Base-by-base conservation (phyloP, 2,113 vertebrate species). In the Cyprichromis sp. region DNA sequence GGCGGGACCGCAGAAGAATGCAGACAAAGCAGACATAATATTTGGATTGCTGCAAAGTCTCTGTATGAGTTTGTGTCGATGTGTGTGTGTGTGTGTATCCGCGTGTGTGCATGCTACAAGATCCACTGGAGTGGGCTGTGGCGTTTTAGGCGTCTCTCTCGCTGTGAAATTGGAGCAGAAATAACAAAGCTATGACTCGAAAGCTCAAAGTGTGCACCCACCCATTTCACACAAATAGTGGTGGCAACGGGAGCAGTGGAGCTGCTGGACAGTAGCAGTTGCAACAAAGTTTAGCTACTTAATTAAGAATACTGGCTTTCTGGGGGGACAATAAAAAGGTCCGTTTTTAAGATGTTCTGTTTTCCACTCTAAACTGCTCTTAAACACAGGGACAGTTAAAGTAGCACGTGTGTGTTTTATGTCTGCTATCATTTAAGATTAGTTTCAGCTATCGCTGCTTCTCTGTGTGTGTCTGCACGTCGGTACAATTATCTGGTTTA, bases 1-100 rank as follows among this genome's bases (percentile, higher is more conserved):
- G 96, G 96, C 95, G 93, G 94, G 95, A 86, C 91, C 61, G 59
- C 87, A 93, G 91, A 95, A 95, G 95, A 96, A 96, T 96, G 95
- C 95, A 94, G 95, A 94, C 92, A 94, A 95, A 96, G 95, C 96
- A 97, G 96, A 97, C 96, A 97, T 96, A 97, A 97, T 97, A 97
- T 96, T 96, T 97, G 95, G 96, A 96, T 96, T 96, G 94, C 94
- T 96, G 92, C 91, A 85, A 96, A 95, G 94, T 90, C 92, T 90
- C 19, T 42, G 78, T 42, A 73, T 90, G 85, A 87, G 87, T 86
- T 8, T 86, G 85, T 87, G 82, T 17, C 14, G 8, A 34, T 78
- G 76, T 73, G 31, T 38, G 26, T 81, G 38, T 38, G 76, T 73
- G 31, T 40, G 26, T 81, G 38, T 38, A 17, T 57, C 52, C 17